Evolutionary conservation across 2,888 invertebrate species (phyloP), one percentile per base, ranked within the genome.

Genomic region (Drosophila atripex): DNA sequence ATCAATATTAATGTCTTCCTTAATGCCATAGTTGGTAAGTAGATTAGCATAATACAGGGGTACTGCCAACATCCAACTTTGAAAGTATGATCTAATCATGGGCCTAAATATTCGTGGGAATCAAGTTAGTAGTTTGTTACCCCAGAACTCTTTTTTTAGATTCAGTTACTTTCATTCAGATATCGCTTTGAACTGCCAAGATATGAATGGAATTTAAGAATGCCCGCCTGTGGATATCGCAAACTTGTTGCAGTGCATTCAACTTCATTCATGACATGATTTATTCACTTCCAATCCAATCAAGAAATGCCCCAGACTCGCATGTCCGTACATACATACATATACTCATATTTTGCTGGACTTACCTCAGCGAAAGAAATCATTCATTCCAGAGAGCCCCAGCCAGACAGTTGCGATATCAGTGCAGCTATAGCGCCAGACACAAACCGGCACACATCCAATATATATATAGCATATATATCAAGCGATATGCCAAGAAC

Each of bases 371-470:
- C 64, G 35, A 23, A 28, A 12, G 14, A 52, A 54, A 46, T 72
- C 39, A 63, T 71, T 68, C 59, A 61, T 63, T 70, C 45, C 39
- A 38, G 23, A 35, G 28, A 28, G 32, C 47, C 43, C 25, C 25
- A 18, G 63, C 50, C 64, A 54, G 71, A 60, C 69, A 18, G 32
- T 51, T 49, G 66, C 35, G 52, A 50, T 73, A 71, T 71, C 71
- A 71, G 73, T 51, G 54, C 25, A 53, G 73, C 59, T 45, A 18
- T 53, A 65, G 82, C 75, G 86, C 87, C 82, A 82, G 82, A 85
- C 82, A 82, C 86, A 82, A 82, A 76, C 86, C 82, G 87, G 86
- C 82, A 82, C 82, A 82, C 63, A 76, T 18, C 41, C 30, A 43
- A 52, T 46, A 25, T 47, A 41, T 35, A 28, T 28, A 43, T 49